These are phyloP conservation scores for Hyles vespertilio DNA, from an alignment of 1,140 invertebrate species.

Conservation along the genomic window DNA sequence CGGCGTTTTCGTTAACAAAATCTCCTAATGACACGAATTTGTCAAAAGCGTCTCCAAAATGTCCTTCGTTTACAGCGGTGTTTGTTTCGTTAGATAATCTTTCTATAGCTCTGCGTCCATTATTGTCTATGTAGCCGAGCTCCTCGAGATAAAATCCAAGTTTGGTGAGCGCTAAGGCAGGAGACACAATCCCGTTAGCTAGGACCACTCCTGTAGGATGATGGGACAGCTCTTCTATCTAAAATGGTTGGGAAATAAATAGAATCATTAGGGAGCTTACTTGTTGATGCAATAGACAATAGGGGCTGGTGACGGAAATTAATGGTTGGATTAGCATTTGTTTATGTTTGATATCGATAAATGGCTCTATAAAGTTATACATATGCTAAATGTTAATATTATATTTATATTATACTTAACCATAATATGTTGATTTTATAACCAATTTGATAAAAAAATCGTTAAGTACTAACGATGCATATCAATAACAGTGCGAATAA, in stretches of 20 bases:
- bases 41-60: constrained; percentile 42
- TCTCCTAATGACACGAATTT: constrained; percentile 42
- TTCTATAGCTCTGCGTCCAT: constrained; percentile 43
- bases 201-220: constrained; percentile 83
- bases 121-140: constrained; percentile 50
- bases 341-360: too few species aligned
- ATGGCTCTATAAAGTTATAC: too few species aligned
- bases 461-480: too few species aligned
- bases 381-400: too few species aligned
- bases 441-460: too few species aligned
- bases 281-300: too few species aligned
- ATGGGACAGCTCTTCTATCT: constrained; percentile 14
- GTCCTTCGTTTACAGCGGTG: constrained; percentile 25
- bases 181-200: constrained; percentile 86
- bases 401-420: too few species aligned
- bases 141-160: constrained; percentile 64
- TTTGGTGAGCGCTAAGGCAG: constrained; percentile 60
- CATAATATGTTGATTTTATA: too few species aligned
- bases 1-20: constrained; percentile 46
- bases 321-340: too few species aligned
- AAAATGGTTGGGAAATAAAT: constrained; percentile 6
- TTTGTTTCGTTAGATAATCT: constrained; percentile 30
- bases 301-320: too few species aligned
- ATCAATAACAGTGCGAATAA: too few species aligned
- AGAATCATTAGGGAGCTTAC: not conserved